Base-by-base conservation (phyloP, 2,797 vertebrate species). In the Phrynocephalus forsythii region DNA sequence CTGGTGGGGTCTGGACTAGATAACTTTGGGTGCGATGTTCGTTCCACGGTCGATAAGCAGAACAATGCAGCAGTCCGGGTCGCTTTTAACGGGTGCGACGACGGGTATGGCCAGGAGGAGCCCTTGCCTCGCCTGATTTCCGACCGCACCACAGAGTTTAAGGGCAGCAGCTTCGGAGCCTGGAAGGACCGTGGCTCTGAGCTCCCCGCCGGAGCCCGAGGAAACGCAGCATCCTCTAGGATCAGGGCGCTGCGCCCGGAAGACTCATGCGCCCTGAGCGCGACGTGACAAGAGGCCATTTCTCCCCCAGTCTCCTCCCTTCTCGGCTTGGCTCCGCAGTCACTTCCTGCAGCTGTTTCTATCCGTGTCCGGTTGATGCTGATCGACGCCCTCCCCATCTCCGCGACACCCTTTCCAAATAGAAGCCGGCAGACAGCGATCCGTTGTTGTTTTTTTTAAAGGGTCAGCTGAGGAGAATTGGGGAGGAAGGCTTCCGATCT, bases 291-390 rank as follows among this genome's bases (percentile, higher is more conserved):
- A 44, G 38, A 44, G 87, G 86, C 5, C 28, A 6, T 28, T 0
- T 72, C 0, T 6, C 1, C 86, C 77, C 60, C 16, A 73, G 82
- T 60, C 82, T 81, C 85, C 85, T 69, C 85, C 69, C 79, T n/a
- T 26, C 9, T 63, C 22, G 11, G 24, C 28, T 67, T 28, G 66
- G 95, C 66, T 73, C 71, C 79, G 95, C 92, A 93, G 93, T 96
- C 95, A 96, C 96, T 96, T 96, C 95, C 96, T 95, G 96, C 96
- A 96, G 95, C 96, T 95, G 96, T 92, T 92, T 84, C 91, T 91
- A 83, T 67, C 88, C 22, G 91, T 78, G 86, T 91, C 87, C 75
- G 90, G 48, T 82, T 44, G 1, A 48, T 30, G 94, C 90, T 84
- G 88, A 90, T 91, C 91, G 93, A 91, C 90, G 13, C 60, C 80